Conservation (phyloP, 2,113 vertebrate genomes). For the Butorides virescens region DNA sequence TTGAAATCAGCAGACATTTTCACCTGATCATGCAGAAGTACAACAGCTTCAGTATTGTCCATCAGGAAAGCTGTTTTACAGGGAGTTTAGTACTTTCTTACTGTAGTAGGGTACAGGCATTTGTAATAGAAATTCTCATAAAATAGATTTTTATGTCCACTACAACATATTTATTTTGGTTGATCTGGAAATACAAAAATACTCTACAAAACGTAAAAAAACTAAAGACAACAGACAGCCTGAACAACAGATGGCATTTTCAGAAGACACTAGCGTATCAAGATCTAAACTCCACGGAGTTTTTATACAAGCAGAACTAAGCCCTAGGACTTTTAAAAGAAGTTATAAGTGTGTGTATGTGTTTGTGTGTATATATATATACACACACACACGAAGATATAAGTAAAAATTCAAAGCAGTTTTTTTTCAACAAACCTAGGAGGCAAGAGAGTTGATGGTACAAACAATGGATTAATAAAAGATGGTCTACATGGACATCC, state of each 20-base stretch:
- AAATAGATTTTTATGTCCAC: not conserved
- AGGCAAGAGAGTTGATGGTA: not conserved
- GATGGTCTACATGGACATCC: not conserved
- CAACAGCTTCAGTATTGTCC: not conserved
- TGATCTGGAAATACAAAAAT: constrained; percentile 3
- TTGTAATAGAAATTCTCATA: not conserved
- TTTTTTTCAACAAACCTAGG: not conserved
- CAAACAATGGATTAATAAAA: not conserved
- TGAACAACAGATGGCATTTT: constrained; percentile 39
- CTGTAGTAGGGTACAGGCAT: not conserved
- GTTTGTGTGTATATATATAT: too few species aligned
- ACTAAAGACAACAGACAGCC: not conserved
- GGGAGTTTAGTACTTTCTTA: not conserved
- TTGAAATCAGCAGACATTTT: not conserved
- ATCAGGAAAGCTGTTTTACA: not conserved
- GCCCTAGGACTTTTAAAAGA: not conserved
- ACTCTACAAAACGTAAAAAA: not conserved
- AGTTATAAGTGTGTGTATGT: not conserved
- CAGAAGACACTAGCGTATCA: not conserved
- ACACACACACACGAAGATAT: not conserved
- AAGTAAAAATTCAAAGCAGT: not conserved
- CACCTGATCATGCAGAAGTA: not conserved
- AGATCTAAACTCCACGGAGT: not conserved
- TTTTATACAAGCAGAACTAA: not conserved
- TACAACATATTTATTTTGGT: not conserved